These are phyloP conservation scores for Ennomos quercinarius DNA, from an alignment of 2,888 invertebrate genomes.

Conservation along the genomic window DNA sequence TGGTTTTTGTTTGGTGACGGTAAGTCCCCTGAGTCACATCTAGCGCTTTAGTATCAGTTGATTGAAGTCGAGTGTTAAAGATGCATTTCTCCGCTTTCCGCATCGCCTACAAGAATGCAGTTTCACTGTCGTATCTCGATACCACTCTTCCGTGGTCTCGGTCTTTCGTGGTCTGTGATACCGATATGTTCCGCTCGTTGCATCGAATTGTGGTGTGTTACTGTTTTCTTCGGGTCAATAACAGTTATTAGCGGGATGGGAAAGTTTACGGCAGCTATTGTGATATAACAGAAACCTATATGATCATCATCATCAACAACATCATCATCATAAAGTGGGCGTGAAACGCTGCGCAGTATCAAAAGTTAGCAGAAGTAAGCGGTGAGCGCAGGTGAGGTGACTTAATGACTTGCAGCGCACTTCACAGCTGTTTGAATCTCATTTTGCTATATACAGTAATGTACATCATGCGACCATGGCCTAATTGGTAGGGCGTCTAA, in stretches of 20 bases:
- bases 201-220: conserved; percentile 11
- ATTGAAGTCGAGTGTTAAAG: neutral
- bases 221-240: conserved; percentile 3
- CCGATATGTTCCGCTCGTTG: conserved; percentile 22
- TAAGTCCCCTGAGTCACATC: neutral
- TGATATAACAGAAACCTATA: no score
- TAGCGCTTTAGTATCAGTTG: neutral
- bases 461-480: no score
- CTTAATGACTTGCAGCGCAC: no score
- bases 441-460: no score
- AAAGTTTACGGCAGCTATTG: neutral
- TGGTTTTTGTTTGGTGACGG: no score
- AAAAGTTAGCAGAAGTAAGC: no score
- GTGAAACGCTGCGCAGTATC: no score
- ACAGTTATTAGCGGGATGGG: neutral
- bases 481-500: no score
- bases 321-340: no score
- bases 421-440: no score
- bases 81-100: conserved; percentile 62
- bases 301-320: no score
- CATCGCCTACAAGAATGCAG: conserved; percentile 65
- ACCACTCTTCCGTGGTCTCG: conserved; percentile 72
- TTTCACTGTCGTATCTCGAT: conserved; percentile 74
- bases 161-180: conserved; percentile 35
- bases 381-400: no score